Percentiles rank a stretch among this genome's conserved stretches.
phyloP scores from a whole-genome alignment of 2,888 invertebrate genomes.

The Epistrophella euchroma region DNA sequence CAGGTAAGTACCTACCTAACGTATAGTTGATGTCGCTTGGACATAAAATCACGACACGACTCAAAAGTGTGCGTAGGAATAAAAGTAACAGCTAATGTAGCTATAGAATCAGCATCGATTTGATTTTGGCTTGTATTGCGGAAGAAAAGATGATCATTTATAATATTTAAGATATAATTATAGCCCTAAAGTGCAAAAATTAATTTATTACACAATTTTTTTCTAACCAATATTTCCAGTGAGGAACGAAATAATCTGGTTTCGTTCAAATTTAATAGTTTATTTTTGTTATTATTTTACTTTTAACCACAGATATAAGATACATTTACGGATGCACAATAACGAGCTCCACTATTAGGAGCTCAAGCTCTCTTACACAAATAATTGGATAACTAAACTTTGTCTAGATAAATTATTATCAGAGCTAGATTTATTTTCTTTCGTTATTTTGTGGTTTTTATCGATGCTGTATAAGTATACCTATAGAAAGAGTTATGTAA shows the following conservation, averaged over 20 bases:
- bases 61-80: constrained; percentile 15
- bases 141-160: constrained; percentile 20
- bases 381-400: constrained; percentile 20
- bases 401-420: neutral
- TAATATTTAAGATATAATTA: neutral
- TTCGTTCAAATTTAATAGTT: neutral
- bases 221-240: constrained; percentile 8
- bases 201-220: constrained; percentile 12
- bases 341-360: neutral
- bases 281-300: neutral
- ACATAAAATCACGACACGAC: constrained; percentile 14
- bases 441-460: constrained; percentile 20
- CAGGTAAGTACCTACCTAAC: neutral
- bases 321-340: constrained; percentile 4
- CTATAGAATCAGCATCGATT: neutral
- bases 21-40: neutral
- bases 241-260: neutral
- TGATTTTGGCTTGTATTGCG: constrained; percentile 9
- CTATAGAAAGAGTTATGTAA: constrained; percentile 17
- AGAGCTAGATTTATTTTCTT: neutral
- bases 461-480: too few relatives aligned
- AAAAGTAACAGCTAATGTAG: neutral
- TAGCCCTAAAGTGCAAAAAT: neutral
- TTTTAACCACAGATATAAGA: constrained; percentile 20
- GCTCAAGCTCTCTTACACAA: neutral